Base-by-base conservation (phyloP, 2,113 vertebrate species). In the Cromileptes altivelis region DNA sequence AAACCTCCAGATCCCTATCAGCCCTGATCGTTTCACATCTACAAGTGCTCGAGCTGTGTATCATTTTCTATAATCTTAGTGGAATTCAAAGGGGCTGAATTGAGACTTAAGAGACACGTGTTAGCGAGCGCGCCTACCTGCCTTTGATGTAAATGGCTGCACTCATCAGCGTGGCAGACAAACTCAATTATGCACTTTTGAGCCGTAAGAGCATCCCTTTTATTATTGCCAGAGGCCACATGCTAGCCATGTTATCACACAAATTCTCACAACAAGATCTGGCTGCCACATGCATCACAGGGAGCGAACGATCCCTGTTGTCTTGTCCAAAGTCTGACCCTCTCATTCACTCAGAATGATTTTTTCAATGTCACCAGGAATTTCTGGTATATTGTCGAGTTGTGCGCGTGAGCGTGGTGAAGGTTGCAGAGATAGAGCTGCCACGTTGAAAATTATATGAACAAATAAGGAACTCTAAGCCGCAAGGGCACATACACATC, bases 1-100 rank as follows among this genome's bases (percentile, higher is more conserved):
- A 93, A 91, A 90, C 91, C 91, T 92, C 81, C 71, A 93, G 92
- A 95, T 96, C 84, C 56, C 71, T 90, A 93, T 95, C 94, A 84
- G 80, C 75, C 62, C 78, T 67, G 84, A 91, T 92, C 84, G 70
- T 92, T 93, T 91, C 86, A 89, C 90, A 90, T 93, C 89, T 83
- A 85, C 77, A 70, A 91, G 89, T 89, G 89, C 57, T 71, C 68
- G 27, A 89, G 92, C 94, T 95, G 81, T 83, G 83, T 92, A 94
- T 95, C 86, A 73, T 87, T 88, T 93, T 86, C 92, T 78, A 78
- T 92, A 69, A 94, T 94, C 89, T 93, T 72, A 81, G 88, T 83
- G 63, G 86, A 83, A 91, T 90, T 93, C 89, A 89, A 92, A 94
- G 85, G 85, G 75, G 78, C 78, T 63, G 85, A 91, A 91, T 81